These are phyloP conservation scores for Batillaria attramentaria DNA, from an alignment of 1,140 invertebrate genomes.

Conservation along the genomic window DNA sequence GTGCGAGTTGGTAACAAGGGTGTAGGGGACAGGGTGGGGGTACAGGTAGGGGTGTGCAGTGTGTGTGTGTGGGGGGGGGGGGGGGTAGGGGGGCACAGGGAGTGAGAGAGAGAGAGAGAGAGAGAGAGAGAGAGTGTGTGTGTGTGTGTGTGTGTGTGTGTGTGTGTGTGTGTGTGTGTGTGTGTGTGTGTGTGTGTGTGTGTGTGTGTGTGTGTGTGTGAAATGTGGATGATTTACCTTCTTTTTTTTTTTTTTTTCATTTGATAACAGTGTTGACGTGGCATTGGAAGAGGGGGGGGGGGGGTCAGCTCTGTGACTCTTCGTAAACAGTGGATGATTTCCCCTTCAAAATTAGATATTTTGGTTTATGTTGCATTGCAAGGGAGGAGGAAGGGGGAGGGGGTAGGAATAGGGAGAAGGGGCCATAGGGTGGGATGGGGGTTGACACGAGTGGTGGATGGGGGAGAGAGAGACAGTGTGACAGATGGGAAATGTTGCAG, in stretches of 20 bases:
- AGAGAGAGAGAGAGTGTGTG: neutral
- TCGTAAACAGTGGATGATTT: too few species aligned
- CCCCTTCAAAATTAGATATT: too few species aligned
- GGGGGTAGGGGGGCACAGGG: neutral
- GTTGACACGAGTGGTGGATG: neutral
- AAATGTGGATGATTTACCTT: too few species aligned
- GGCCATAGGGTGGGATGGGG: neutral
- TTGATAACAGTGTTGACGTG: too few species aligned
- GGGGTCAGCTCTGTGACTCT: too few species aligned
- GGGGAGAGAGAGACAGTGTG: neutral
- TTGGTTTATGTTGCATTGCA: too few species aligned
- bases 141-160: neutral
- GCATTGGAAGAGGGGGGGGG: too few species aligned
- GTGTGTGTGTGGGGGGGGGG: too few species aligned
- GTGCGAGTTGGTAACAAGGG: too few species aligned
- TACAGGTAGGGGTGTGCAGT: too few species aligned
- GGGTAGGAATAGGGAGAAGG: neutral
- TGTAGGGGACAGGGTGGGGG: too few species aligned
- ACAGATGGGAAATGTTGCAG: neutral
- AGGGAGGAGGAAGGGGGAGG: neutral
- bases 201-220: conserved; percentile 15
- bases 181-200: conserved; percentile 18
- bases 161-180: conserved; percentile 10
- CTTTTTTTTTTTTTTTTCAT: too few species aligned
- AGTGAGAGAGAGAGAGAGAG: neutral